Evolutionary conservation across 2,888 invertebrate species (phyloP), one percentile per base, ranked within the genome.

Genomic region (Heliconius cydno): DNA sequence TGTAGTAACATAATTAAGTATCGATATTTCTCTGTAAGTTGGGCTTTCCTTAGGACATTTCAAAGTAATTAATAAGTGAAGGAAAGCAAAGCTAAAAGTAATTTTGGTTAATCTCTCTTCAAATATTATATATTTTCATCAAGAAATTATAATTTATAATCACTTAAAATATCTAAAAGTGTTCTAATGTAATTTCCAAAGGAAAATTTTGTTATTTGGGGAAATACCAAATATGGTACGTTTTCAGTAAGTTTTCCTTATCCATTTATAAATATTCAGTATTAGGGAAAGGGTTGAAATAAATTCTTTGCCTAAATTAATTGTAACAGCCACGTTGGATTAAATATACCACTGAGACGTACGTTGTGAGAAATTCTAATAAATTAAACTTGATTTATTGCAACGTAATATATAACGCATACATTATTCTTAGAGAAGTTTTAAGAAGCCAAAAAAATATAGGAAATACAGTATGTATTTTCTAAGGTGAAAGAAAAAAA

Each of bases 291-390:
- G 34, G 34, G n/a, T 60, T n/a, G 34, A 57, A 73, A 57, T 57
- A n/a, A 52, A 71, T 25, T 52, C 30, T 71, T 28, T 52, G 52
- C 71, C 22, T 73, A 34, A 57, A 57, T 73, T 73, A 73, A 73
- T 73, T 57, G 15, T 34, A 30, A 57, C 72, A 73, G 34, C n/a
- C 57, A n/a, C 34, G 3, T 34, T n/a, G 34, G n/a, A 73, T 30
- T 73, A 72, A n/a, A 72, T 46, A 72, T 73, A 57, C n/a, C 72
- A 34, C 6, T 30, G 9, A 73, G 30, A 57, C 57, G 34, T 7
- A 52, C 34, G 7, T 73, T 57, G 28, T 25, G 57, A 2, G 72
- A 57, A 57, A 52, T 72, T 52, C 5, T 72, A 57, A 72, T 72
- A 57, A 72, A 72, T 57, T 57, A 34, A 19, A 34, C 72, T 57